phyloP scores from a whole-genome alignment of 2,888 invertebrate genomes.

The Ryuthela nishihirai region DNA sequence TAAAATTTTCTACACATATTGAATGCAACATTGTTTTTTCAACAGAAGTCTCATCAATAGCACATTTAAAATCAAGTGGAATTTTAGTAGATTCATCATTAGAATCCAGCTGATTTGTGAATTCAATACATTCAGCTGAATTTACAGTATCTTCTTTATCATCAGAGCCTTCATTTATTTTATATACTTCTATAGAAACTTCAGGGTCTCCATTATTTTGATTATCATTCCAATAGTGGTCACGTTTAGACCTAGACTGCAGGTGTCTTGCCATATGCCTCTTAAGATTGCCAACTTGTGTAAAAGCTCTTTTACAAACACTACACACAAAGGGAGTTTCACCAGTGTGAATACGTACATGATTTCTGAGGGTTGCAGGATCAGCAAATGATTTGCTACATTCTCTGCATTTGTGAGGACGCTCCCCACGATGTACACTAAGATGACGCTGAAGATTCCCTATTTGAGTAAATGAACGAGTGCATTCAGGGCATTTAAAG shows the following conservation, averaged over 20 bases:
- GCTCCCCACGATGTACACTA: conserved; percentile 21
- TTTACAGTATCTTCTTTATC: too few species aligned
- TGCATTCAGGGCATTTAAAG: conserved; percentile 17
- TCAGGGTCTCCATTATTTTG: too few species aligned
- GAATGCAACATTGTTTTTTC: too few species aligned
- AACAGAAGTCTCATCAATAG: too few species aligned
- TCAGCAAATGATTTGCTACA: conserved; percentile 24
- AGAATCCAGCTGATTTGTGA: too few species aligned
- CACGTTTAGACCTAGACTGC: conserved; percentile 1
- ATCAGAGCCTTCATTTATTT: too few species aligned
- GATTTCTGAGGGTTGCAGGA: conserved; percentile 32
- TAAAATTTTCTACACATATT: too few species aligned
- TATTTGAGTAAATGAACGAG: conserved; percentile 21
- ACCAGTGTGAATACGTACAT: conserved; percentile 20
- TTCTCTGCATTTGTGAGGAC: conserved; percentile 20
- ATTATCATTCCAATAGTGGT: too few species aligned
- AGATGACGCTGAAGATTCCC: conserved; percentile 33
- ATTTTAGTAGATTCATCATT: too few species aligned
- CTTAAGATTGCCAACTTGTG: conserved; percentile 30
- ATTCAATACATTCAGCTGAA: too few species aligned
- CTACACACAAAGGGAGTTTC: conserved; percentile 30
- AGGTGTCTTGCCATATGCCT: conserved; percentile 29
- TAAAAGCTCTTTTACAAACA: conserved; percentile 19
- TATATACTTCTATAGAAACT: too few species aligned
- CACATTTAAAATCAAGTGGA: too few species aligned